A percentile compares a stretch with the other conserved stretches of the same genome.
Conservation (phyloP, 2,888 invertebrate genomes). For the Drosophila mayaguana region DNA sequence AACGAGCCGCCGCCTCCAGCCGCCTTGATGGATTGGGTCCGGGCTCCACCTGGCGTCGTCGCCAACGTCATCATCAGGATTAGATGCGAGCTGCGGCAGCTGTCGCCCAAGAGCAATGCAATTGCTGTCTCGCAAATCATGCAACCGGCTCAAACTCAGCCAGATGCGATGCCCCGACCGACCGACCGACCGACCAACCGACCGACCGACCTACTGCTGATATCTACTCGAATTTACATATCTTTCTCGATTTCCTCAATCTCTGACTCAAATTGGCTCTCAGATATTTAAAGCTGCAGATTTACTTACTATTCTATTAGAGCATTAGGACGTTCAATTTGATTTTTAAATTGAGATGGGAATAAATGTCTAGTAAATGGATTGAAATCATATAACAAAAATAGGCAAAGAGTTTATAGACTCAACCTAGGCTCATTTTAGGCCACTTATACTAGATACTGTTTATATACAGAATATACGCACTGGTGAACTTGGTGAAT, state of each 20-base stretch:
- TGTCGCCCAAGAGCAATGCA: conserved; percentile 13
- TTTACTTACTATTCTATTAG: not conserved
- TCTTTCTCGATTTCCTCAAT: not conserved
- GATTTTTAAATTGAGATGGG: not conserved
- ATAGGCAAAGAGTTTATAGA: no score
- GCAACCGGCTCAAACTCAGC: conserved; percentile 5
- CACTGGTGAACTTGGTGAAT: no score
- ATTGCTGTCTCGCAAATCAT: conserved; percentile 11
- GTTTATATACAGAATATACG: no score
- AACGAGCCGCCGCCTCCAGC: conserved; percentile 11
- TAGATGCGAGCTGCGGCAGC: not conserved
- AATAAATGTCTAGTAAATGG: no score
- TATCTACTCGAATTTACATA: not conserved
- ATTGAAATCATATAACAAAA: no score
- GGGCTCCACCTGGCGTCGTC: not conserved
- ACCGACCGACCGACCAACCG: no score
- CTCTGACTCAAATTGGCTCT: not conserved
- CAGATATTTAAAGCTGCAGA: not conserved
- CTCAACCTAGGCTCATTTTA: no score
- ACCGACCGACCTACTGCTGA: not conserved
- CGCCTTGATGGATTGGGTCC: not conserved
- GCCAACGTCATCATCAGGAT: conserved; percentile 21
- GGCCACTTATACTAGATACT: no score
- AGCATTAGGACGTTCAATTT: not conserved
- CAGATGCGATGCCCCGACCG: not conserved